Percentiles rank a stretch among this genome's conserved stretches.
phyloP scores from a whole-genome alignment of 2,797 vertebrate genomes.

The Lepilemur septentrionalis region DNA sequence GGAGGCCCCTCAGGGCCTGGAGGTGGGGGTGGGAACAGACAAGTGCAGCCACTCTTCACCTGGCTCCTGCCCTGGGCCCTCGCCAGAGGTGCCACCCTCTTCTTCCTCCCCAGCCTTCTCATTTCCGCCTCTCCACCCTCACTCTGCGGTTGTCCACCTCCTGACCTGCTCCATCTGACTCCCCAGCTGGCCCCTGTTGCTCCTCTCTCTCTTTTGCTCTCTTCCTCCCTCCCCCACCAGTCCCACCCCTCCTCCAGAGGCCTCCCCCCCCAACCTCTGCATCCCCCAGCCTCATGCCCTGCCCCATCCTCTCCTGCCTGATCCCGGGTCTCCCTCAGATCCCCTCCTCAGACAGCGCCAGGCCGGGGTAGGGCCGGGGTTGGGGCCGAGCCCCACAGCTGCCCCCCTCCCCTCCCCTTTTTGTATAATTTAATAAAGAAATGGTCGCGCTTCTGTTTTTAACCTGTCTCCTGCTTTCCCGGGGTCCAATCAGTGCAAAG shows the following conservation, averaged over 20 bases:
- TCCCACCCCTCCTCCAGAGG: not conserved
- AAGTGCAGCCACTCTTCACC: slow-evolving; percentile 35
- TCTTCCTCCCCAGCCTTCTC: slow-evolving; percentile 54
- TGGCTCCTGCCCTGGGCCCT: slow-evolving; percentile 61
- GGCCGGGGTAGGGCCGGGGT: slow-evolving; percentile 73
- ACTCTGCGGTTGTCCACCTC: slow-evolving; percentile 61
- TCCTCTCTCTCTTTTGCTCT: not conserved
- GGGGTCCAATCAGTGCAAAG: not conserved
- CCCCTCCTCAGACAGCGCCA: slow-evolving; percentile 76
- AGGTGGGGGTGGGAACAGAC: slow-evolving; percentile 44
- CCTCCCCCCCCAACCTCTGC: slow-evolving; percentile 26
- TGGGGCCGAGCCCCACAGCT: slow-evolving; percentile 74
- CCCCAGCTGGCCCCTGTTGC: slow-evolving; percentile 23
- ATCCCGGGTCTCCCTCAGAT: slow-evolving; percentile 73
- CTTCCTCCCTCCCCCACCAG: not conserved
- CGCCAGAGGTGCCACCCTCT: slow-evolving; percentile 49
- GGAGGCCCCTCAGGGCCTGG: slow-evolving; percentile 57
- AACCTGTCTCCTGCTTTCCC: slow-evolving; percentile 77
- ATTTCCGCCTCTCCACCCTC: slow-evolving; percentile 39
- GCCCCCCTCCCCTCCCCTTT: slow-evolving; percentile 67
- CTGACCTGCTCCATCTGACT: slow-evolving; percentile 56
- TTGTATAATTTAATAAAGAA: slow-evolving; percentile 84
- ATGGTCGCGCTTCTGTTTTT: slow-evolving; percentile 82
- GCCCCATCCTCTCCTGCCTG: slow-evolving; percentile 61
- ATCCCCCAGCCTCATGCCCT: slow-evolving; percentile 36